Evolutionary conservation across 1,140 invertebrate species (phyloP).

Genomic region (Hypsibius dujardini): DNA sequence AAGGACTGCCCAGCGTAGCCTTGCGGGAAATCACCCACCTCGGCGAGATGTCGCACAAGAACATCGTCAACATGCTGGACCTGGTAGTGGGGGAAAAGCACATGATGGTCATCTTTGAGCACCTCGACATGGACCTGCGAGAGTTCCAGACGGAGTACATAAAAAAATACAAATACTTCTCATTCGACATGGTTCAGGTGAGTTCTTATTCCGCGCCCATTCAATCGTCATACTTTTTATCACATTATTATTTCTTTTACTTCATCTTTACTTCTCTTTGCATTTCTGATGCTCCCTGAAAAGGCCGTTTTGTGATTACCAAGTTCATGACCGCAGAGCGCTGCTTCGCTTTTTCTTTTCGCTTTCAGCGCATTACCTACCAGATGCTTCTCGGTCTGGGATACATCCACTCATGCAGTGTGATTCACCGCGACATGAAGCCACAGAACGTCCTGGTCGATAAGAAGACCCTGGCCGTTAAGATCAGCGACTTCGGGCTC

Average conservation of each 20-base stretch:
- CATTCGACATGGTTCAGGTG: not conserved
- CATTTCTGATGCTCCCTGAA: too few species aligned
- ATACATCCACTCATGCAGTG: conserved; percentile 34
- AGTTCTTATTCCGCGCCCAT: not conserved
- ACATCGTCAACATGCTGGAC: conserved; percentile 28
- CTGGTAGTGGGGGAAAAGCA: conserved; percentile 34
- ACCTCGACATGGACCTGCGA: conserved; percentile 11
- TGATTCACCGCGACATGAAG: conserved; percentile 34
- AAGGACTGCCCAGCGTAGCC: conserved; percentile 31
- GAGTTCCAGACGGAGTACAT: not conserved
- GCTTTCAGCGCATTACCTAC: conserved; percentile 30
- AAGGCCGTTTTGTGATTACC: too few species aligned
- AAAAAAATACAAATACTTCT: not conserved
- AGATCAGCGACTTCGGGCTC: conserved; percentile 33
- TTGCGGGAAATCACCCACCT: conserved; percentile 29
- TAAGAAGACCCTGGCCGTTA: conserved; percentile 32
- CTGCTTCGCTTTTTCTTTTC: too few species aligned
- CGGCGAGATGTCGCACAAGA: conserved; percentile 20
- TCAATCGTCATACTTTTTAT: too few species aligned
- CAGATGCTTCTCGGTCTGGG: conserved; percentile 33
- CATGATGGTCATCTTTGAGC: conserved; percentile 22
- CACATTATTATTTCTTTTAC: too few species aligned
- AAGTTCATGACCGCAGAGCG: too few species aligned
- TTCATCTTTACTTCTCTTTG: too few species aligned
- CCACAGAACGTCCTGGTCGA: conserved; percentile 35